Base-by-base conservation (phyloP, 2,888 invertebrate genomes). In the Pseudococcus jackbeardsleyi region DNA sequence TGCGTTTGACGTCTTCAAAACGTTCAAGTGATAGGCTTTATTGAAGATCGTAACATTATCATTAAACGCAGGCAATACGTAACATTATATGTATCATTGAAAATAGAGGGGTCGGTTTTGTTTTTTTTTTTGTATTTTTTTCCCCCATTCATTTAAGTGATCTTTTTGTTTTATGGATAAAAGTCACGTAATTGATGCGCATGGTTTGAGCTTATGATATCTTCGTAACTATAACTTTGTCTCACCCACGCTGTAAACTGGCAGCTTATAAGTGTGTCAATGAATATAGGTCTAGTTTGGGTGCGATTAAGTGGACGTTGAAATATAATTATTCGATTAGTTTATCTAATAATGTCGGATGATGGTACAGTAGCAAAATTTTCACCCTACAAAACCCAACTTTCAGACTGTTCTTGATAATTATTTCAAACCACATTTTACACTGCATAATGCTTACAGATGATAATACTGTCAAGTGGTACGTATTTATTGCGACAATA, bases 81-180 rank as follows among this genome's bases (percentile, higher is more conserved):
- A 39, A 72, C 17, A 64, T 64, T 64, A 22, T 72, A n/a, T n/a
- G n/a, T n/a, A 72, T 72, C 72, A 72, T 72, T 33, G 72, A 33
- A 15, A 33, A 64, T n/a, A n/a, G n/a, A 22, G 22, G 64, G 22
- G 64, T 64, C 54, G 54, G 15, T 54, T 54, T 50, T 50, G 11
- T 50, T 50, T 9, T 50, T 15, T 4, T 12, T 9, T 50, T 15
- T 4, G 0, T 50, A 8, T 50, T 1, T 64, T 59, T 19, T 19
- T 19, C 19, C 19, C 6, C 19, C n/a, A 64, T 64, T 64, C 64
- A 64, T 64, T 64, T 22, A 6, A 64, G 22, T 22, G 8, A 64
- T 22, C 22, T 64, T 64, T 42, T 59, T 59, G n/a, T n/a, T 59
- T 64, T 22, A 64, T 64, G 64, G 64, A 22, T 64, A 22, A 22